A percentile compares a stretch with the other conserved stretches of the same genome.
Evolutionary conservation across 2,113 vertebrate species (phyloP).

Genomic region (Crotalus viridis): DNA sequence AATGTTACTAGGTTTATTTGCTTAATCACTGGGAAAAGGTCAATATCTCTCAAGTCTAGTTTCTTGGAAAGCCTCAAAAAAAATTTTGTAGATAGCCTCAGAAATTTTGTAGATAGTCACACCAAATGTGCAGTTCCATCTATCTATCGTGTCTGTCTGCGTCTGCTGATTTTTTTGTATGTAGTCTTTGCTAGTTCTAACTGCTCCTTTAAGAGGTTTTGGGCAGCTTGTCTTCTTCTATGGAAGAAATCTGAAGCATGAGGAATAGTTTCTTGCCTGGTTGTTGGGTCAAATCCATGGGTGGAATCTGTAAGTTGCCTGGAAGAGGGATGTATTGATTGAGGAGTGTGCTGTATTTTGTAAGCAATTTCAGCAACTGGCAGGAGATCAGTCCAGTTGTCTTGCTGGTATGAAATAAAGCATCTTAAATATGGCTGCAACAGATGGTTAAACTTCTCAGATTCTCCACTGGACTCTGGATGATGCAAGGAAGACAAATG

Average conservation of each 20-base stretch:
- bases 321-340: background rate
- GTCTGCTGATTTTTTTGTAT: background rate
- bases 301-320: background rate
- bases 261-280: background rate
- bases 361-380: background rate
- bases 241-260: background rate
- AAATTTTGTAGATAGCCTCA: background rate
- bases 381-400: background rate
- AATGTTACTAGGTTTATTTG: background rate
- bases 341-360: background rate
- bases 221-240: background rate
- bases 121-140: background rate
- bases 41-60: background rate
- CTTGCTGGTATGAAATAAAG: background rate
- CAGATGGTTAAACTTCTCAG: background rate
- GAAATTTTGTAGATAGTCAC: background rate
- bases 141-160: background rate
- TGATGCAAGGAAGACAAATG: background rate
- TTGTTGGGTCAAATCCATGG: background rate
- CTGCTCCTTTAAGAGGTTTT: background rate
- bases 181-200: background rate
- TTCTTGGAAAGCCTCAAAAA: background rate
- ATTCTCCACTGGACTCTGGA: background rate
- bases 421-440: background rate
- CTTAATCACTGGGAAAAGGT: background rate